Evolutionary conservation across 2,113 vertebrate species (phyloP), one percentile per base, ranked within the genome.

Genomic region (Ondatra zibethicus): DNA sequence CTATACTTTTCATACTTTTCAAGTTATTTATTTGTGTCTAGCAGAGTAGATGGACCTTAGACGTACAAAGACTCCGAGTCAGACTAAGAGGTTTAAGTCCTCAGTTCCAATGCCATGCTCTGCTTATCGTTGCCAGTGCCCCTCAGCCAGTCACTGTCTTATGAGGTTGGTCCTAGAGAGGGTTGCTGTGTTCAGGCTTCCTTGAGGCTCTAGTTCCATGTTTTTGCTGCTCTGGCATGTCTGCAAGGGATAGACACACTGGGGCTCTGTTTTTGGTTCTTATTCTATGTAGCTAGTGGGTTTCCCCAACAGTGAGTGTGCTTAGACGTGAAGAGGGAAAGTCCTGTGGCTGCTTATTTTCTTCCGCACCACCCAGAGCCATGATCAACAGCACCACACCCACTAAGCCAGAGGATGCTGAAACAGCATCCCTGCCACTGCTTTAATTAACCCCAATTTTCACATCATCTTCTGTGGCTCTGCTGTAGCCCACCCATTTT

Each of bases 21-120:
- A 50, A 36, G 55, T 95, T 88, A 80, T 93, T 90, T 91, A 87
- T 66, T 80, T 55, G 16, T 42, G 27, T 94, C 25, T 14, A 52
- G 33, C 72, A 88, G 65, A 63, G 11, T 11, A 25, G 19, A 89
- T 39, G 17, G 23, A 16, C 13, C 36, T 97, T 47, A 72, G 84
- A 68, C 25, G n/a, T 13, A 52, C 8, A 63, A 55, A 70, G 17
- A n/a, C 68, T 93, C 63, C 21, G 55, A 77, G 63, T 55, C 23
- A 85, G 88, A 50, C 77, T 75, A 61, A 58, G 52, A 70, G 19
- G 10, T 13, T 63, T 45, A 84, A 91, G 93, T 33, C 68, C 7
- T 68, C 68, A 78, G 42, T 39, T 39, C 31, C 11, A 33, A 55
- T 14, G 14, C 5, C 27, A 31, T 0, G 2, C 19, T 85, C 42